A percentile compares a stretch with the other conserved stretches of the same genome.
Conservation (phyloP, 2,113 vertebrate species). For the Sturnira hondurensis region DNA sequence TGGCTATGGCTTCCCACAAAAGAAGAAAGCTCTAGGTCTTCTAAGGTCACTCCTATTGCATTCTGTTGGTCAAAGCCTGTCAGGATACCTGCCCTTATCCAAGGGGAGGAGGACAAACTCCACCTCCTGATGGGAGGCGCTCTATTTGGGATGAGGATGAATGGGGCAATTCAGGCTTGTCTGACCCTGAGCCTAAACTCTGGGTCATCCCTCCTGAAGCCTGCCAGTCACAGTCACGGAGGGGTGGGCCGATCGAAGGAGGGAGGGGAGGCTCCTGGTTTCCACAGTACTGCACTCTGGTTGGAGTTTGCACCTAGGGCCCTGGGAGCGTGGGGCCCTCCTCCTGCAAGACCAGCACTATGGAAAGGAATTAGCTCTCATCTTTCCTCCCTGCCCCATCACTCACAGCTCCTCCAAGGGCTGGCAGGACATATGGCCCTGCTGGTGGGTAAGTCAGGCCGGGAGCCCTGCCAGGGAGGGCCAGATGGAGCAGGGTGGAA, state of each 20-base stretch:
- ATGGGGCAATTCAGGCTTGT: not conserved
- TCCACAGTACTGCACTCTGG: too few species aligned
- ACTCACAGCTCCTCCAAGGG: not conserved
- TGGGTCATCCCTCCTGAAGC: not conserved
- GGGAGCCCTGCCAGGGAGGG: constrained; percentile 43
- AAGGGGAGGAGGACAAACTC: not conserved
- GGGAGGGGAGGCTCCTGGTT: not conserved
- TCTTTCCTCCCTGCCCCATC: not conserved
- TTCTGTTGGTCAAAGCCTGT: not conserved
- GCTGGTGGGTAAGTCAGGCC: not conserved
- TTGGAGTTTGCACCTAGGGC: not conserved
- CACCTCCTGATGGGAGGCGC: not conserved
- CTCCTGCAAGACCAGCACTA: not conserved
- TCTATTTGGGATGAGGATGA: fast-evolving
- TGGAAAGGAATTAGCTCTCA: not conserved
- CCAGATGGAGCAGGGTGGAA: constrained; percentile 61
- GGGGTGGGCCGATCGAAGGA: fast-evolving
- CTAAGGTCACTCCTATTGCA: not conserved
- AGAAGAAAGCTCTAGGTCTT: not conserved
- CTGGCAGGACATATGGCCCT: constrained; percentile 38
- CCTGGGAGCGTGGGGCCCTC: not conserved
- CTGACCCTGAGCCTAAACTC: not conserved
- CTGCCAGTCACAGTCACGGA: not conserved
- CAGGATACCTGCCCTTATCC: not conserved
- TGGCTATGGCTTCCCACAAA: not conserved